Evolutionary conservation across 2,797 vertebrate species (phyloP), one percentile per base, ranked within the genome.

Genomic region (Buceros bicornis): DNA sequence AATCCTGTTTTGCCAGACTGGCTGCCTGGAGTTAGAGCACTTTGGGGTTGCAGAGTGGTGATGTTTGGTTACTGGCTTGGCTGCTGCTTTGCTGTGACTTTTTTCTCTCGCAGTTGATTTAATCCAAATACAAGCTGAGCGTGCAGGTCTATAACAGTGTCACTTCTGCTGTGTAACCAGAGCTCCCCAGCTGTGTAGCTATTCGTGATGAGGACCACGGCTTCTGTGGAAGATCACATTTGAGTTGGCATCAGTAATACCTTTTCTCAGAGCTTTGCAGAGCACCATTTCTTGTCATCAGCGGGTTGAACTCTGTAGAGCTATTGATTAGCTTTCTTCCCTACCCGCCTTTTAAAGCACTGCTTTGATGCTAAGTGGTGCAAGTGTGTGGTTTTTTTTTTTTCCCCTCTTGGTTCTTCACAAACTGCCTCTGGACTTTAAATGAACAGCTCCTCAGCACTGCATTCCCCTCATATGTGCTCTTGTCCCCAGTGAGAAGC

Each of bases 401-500:
- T 10, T 10, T 33, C 7, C 7, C 33, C 8, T 19, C 26, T 64
- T 69, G 33, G 18, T 74, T 53, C 25, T 78, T 87, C 29, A 54
- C 33, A 78, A 42, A 62, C 26, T 1, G 4, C 15, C 31, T 37
- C 26, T 82, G 37, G 14, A 42, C 31, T 83, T 66, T 35, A 80
- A 67, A 78, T 15, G 33, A 47, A 8, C 11, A 17, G 11, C 7
- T 40, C 9, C 53, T 45, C 35, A 80, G 40, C n/a, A 69, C 45
- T 51, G n/a, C 24, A 10, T 64, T 80, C 13, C 65, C 11, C 18
- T 82, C 29, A 53, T 0, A 0, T 70, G 40, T 70, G 8, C 5
- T 95, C 10, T 89, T 67, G 1, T 76, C 13, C 57, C 15, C 45
- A 97, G 97, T 60, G 79, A 96, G 62, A 66, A 84, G 60, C 5